Percentiles rank a stretch among this genome's conserved stretches.
phyloP scores from a whole-genome alignment of 2,113 vertebrate genomes.

The Hippopotamus amphibius region DNA sequence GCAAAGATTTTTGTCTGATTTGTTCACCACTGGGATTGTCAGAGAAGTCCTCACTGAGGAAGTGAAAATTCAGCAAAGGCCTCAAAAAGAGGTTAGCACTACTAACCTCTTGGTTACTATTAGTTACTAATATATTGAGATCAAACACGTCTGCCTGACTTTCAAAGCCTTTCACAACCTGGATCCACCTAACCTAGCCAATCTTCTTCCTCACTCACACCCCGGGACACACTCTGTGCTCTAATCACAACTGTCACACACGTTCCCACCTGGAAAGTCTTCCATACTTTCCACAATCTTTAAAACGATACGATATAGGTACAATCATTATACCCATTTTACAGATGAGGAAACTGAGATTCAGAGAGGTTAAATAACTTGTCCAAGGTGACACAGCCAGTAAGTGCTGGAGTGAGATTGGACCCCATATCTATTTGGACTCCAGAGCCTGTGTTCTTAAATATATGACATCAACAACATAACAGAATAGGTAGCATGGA shows the following conservation, averaged over 20 bases:
- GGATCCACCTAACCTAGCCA: background rate
- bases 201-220: background rate
- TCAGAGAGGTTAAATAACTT: constrained; percentile 1
- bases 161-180: constrained; percentile 10
- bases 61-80: background rate
- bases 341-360: background rate
- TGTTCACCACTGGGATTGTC: background rate
- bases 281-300: background rate
- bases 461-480: background rate
- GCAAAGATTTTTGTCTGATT: background rate
- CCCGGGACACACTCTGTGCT: background rate
- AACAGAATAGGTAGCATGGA: background rate
- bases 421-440: background rate
- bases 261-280: background rate
- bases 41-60: background rate
- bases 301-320: background rate
- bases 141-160: background rate
- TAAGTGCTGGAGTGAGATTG: background rate
- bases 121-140: background rate
- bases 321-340: background rate
- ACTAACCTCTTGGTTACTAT: background rate
- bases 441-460: background rate
- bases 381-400: background rate
- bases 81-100: background rate
- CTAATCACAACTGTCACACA: background rate